A percentile compares a stretch with the other conserved stretches of the same genome.
Conservation (phyloP, 92 coral and sea anemone species). For the Porites rus region DNA sequence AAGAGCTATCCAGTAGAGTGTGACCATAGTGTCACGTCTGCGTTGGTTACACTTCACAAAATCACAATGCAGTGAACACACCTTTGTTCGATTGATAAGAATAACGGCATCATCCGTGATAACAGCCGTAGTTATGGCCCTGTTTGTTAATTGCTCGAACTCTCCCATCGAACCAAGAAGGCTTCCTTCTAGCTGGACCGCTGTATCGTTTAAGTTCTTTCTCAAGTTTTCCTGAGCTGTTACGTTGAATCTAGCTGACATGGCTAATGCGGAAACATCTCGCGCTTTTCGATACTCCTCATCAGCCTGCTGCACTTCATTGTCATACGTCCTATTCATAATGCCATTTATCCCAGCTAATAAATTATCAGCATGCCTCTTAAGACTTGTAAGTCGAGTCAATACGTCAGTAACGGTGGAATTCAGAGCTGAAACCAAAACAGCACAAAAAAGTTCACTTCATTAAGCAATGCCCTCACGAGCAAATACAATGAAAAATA, state of each 20-base stretch:
- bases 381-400: constrained; percentile 42
- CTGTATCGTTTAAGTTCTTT: constrained; percentile 49
- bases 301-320: constrained; percentile 49
- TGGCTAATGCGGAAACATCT: constrained; percentile 33
- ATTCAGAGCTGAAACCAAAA: constrained; percentile 56
- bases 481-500: no score
- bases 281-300: constrained; percentile 39
- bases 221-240: constrained; percentile 57
- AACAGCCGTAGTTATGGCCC: constrained; percentile 29
- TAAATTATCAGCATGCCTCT: constrained; percentile 48
- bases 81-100: constrained; percentile 77
- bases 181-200: constrained; percentile 16
- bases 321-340: constrained; percentile 22
- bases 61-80: background rate
- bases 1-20: no score
- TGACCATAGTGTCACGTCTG: no score
- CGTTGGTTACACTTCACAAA: no score
- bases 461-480: no score
- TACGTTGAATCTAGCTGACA: constrained; percentile 49
- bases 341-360: constrained; percentile 43
- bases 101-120: constrained; percentile 33
- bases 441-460: no score
- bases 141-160: constrained; percentile 6
- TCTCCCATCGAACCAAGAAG: constrained; percentile 35
- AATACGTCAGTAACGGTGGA: constrained; percentile 35